A percentile compares a stretch with the other conserved stretches of the same genome.
Conservation (phyloP, 1,140 invertebrate species). For the Cepaea nemoralis region DNA sequence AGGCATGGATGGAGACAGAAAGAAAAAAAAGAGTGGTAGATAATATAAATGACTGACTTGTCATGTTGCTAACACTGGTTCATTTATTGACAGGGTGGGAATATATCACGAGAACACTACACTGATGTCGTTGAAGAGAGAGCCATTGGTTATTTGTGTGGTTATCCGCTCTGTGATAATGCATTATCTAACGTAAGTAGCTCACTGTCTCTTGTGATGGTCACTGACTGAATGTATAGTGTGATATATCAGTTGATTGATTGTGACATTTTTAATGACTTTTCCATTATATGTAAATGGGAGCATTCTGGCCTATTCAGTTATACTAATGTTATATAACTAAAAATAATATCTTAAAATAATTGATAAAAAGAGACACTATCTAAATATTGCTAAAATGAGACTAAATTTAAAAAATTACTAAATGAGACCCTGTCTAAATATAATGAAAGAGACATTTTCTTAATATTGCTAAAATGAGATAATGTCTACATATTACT, state of each 20-base stretch:
- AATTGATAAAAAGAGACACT: too few species aligned
- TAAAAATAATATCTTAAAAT: background rate
- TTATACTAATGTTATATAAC: background rate
- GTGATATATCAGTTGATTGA: background rate
- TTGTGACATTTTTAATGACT: background rate
- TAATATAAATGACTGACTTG: too few species aligned
- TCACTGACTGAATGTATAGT: background rate
- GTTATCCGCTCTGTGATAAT: conserved; percentile 85
- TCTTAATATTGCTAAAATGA: too few species aligned
- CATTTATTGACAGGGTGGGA: conserved; percentile 74
- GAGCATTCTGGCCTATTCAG: too few species aligned
- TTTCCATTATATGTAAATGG: background rate
- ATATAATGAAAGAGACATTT: too few species aligned
- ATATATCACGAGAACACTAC: conserved; percentile 83
- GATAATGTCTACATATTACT: too few species aligned
- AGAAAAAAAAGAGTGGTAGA: too few species aligned
- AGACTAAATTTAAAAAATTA: too few species aligned
- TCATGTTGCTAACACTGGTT: background rate
- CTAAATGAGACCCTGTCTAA: too few species aligned
- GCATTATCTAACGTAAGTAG: conserved; percentile 70
- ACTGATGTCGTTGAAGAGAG: conserved; percentile 87
- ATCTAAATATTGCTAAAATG: too few species aligned
- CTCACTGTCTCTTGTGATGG: background rate
- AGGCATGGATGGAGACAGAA: too few species aligned
- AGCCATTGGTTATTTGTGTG: conserved; percentile 82